Base-by-base conservation (phyloP, 2,888 invertebrate genomes). In the Pristionchus arcanus region DNA sequence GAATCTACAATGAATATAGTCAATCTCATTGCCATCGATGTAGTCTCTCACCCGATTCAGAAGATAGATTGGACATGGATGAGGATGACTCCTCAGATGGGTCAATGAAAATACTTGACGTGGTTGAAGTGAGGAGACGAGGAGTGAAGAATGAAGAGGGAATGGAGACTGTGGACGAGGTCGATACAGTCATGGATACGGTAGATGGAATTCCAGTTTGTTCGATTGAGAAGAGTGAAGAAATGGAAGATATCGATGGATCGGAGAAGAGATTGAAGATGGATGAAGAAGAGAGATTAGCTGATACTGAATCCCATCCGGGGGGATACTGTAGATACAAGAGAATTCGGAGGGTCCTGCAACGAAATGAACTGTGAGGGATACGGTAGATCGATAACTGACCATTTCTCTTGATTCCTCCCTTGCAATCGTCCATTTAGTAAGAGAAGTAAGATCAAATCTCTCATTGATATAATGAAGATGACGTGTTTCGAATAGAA, bases 181-280 rank as follows among this genome's bases (percentile, higher is more conserved):
- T 21, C 13, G 59, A 16, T 15, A 13, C 59, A 3, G 59, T 59
- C 59, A 59, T 3, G 34, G 71, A 37, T 34, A 37, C 37, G 74
- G 37, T 74, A n/a, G 81, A 81, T 42, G 81, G 21, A 21, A 81
- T 49, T 81, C 81, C 81, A 74, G 74, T 74, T 5, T 37, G 74
- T 37, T 74, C 74, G 74, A 74, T 74, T 21, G 34, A 37, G 74
- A 74, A 74, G 77, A 42, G 37, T 7, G 77, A 77, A 15, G 77
- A 37, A 34, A 71, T 15, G 34, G 71, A 34, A 71, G 71, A 34
- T 11, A 21, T 21, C 21, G 16, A 15, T 34, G 31, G 31, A 21
- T 71, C 71, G 11, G 71, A 71, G 71, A 71, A 71, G 49, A 81
- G 81, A 81, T 81, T 81, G 81, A 81, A 81, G 81, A 81, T 81